Evolutionary conservation across 1,140 invertebrate species (phyloP).

Genomic region (Drosophila watanabei): DNA sequence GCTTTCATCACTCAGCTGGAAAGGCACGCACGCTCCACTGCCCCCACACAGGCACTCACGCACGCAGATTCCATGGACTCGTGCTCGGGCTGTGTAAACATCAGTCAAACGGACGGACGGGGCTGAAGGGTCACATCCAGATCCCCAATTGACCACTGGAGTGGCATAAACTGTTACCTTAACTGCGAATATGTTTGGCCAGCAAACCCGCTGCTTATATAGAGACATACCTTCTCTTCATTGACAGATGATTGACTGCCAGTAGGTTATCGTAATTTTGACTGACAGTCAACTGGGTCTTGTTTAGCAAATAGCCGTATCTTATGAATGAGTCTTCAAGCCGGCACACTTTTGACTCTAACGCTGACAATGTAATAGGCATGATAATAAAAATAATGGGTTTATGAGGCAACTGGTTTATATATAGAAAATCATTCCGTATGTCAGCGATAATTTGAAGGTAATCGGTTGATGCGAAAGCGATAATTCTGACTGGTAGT

Average conservation of each 20-base stretch:
- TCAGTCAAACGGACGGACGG: background rate
- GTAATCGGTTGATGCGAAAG: constrained; percentile 26
- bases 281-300: constrained; percentile 19
- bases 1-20: constrained; percentile 81
- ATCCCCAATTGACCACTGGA: constrained; percentile 43
- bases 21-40: constrained; percentile 70
- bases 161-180: constrained; percentile 46
- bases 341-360: background rate
- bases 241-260: constrained; percentile 43
- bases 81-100: constrained; percentile 7
- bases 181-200: constrained; percentile 35
- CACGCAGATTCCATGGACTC: constrained; percentile 22
- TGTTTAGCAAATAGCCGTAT: background rate
- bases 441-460: constrained; percentile 43
- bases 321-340: constrained; percentile 8
- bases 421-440: constrained; percentile 32
- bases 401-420: constrained; percentile 29
- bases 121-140: constrained; percentile 27
- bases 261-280: constrained; percentile 27
- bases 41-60: constrained; percentile 39
- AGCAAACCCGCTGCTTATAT: constrained; percentile 23
- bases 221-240: background rate
- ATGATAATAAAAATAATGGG: constrained; percentile 19
- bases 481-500: constrained; percentile 7
- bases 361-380: constrained; percentile 22